Base-by-base conservation (phyloP, 2,888 invertebrate species). In the Dynastes grantii region DNA sequence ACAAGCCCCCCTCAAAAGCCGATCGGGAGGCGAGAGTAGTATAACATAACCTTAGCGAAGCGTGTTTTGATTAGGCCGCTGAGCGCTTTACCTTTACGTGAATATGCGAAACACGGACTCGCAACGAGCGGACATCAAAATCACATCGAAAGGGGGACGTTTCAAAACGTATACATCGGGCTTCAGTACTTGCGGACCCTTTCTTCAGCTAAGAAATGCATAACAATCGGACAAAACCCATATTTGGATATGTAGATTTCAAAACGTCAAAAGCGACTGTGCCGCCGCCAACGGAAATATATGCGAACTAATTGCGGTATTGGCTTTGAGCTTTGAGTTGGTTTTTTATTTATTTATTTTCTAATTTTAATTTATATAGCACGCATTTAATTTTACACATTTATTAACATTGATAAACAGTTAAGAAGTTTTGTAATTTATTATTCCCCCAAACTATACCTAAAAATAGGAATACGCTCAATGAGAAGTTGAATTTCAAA, bases 161-260 rank as follows among this genome's bases (percentile, higher is more conserved):
- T 76, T 76, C 77, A 76, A 61, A 73, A 64, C 29, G 63, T 58
- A 78, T 76, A 80, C 79, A 82, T 81, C 77, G 78, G 77, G 78
- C 77, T 82, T 81, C 53, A 45, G 49, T 61, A 55, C 58, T 75
- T 78, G 71, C 78, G 65, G 75, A 65, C 67, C 78, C 75, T 81
- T 81, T 85, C 86, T 86, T 84, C 85, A 85, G 85, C 86, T 87
- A 85, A 83, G 85, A 85, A 85, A 81, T 81, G 80, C 80, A 78
- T 77, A 75, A 81, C 80, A 81, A 80, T 81, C 79, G 80, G 79
- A 75, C 81, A 87, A 88, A 88, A 86, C 86, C 88, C 89, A 88
- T 88, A 88, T 88, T 88, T 88, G 89, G 89, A 87, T 88, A 88
- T 89, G 89, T 85, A 88, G 86, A 87, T 88, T 88, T 88, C 86